Conservation (phyloP, 2,888 invertebrate genomes). For the Dusona sp. region DNA sequence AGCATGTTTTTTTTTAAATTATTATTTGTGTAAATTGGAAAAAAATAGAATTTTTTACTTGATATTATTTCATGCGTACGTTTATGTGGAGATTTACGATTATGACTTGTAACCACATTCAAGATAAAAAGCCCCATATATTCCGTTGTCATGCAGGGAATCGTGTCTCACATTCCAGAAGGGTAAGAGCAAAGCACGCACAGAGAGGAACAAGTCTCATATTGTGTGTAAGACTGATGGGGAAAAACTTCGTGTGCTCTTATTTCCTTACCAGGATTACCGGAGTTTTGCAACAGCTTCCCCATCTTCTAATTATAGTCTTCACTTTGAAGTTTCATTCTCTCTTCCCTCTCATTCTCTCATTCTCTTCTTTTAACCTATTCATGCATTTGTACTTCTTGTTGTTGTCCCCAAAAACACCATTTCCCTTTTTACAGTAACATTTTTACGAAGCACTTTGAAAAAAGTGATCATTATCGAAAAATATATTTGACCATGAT, state of each 20-base stretch:
- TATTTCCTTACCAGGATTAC: slow-evolving; percentile 28
- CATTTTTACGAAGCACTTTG: neutral
- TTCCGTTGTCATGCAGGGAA: slow-evolving; percentile 25
- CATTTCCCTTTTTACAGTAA: neutral
- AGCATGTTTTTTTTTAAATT: neutral
- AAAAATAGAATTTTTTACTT: neutral
- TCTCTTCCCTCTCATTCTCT: neutral
- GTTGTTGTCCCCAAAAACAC: neutral
- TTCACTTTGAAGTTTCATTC: slow-evolving; percentile 37
- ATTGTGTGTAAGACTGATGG: slow-evolving; percentile 4
- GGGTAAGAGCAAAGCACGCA: slow-evolving; percentile 24
- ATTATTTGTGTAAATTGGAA: neutral
- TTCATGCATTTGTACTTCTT: neutral
- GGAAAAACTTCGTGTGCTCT: slow-evolving; percentile 16
- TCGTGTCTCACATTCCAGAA: slow-evolving; percentile 42
- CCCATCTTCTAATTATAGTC: slow-evolving; percentile 10
- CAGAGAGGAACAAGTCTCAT: slow-evolving; percentile 15
- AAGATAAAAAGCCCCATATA: neutral
- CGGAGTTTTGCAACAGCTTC: slow-evolving; percentile 33
- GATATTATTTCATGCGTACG: neutral
- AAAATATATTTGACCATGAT: neutral
- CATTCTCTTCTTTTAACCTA: neutral
- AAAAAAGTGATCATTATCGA: neutral
- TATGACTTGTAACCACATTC: neutral
- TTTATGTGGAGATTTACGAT: neutral